Percentiles rank a stretch among this genome's conserved stretches.
Evolutionary conservation across 1,140 invertebrate species (phyloP).

Genomic region (Drosophila arizonae): DNA sequence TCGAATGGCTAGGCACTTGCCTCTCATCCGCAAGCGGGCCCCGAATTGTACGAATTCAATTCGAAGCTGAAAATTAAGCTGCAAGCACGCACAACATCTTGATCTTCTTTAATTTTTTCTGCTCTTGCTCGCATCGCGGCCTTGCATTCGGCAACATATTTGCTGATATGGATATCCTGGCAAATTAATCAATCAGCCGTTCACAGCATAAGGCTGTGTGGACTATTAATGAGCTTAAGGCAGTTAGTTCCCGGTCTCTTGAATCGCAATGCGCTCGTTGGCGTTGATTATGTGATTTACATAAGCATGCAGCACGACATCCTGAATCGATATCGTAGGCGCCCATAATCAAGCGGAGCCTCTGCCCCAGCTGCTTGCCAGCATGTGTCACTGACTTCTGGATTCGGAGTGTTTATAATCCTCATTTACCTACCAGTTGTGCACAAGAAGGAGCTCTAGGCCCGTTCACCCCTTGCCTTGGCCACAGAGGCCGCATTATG

Average conservation of each 20-base stretch:
- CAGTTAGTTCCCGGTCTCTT: neutral
- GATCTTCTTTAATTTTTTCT: no score
- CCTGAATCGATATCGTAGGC: neutral
- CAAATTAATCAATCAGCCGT: no score
- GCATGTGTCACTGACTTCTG: conserved; percentile 10
- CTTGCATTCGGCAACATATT: no score
- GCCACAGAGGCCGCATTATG: conserved; percentile 2
- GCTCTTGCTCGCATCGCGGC: no score
- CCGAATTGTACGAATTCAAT: neutral
- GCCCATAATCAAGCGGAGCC: neutral
- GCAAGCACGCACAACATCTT: neutral
- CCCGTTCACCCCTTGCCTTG: neutral
- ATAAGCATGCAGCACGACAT: neutral
- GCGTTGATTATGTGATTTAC: neutral
- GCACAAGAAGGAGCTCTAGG: neutral
- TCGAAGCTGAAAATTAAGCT: neutral
- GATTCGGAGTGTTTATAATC: conserved; percentile 11
- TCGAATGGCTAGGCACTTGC: conserved; percentile 40
- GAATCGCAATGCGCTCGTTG: neutral
- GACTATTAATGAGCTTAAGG: neutral
- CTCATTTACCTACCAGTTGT: conserved; percentile 1
- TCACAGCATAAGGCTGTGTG: neutral
- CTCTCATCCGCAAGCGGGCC: neutral
- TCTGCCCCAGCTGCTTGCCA: neutral
- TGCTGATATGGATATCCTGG: no score